A percentile compares a stretch with the other conserved stretches of the same genome.
Evolutionary conservation across 2,113 vertebrate genomes (phyloP).

Genomic region (Pituophis catenifer): DNA sequence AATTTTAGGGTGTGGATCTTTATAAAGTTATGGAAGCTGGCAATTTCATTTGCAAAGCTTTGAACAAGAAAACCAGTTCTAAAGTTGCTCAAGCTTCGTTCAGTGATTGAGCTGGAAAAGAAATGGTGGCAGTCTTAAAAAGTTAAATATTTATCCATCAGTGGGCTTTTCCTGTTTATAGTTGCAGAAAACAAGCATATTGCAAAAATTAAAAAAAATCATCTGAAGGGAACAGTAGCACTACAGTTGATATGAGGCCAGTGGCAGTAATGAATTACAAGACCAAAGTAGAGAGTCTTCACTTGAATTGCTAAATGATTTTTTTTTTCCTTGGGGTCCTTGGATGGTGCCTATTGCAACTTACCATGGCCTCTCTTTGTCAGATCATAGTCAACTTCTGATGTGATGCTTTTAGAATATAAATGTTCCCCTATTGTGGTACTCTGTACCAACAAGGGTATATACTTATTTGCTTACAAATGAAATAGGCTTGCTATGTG

Average conservation of each 20-base stretch:
- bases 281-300: not conserved
- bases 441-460: not conserved
- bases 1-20: slow-evolving; percentile 85
- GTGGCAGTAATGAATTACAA: slow-evolving; percentile 1
- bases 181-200: slow-evolving; percentile 32
- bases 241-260: not conserved
- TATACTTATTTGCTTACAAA: not conserved
- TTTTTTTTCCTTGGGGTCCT: too few relatives aligned
- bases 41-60: slow-evolving; percentile 87
- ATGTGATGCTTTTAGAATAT: not conserved
- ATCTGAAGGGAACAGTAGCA: slow-evolving; percentile 12
- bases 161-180: slow-evolving; percentile 16
- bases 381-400: not conserved
- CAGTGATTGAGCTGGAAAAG: slow-evolving; percentile 48
- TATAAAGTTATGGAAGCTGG: slow-evolving; percentile 84
- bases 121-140: slow-evolving; percentile 28
- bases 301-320: not conserved
- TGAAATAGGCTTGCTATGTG: not conserved
- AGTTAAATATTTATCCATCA: not conserved
- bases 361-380: not conserved
- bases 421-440: not conserved
- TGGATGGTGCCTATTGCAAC: not conserved
- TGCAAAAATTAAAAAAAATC: not conserved
- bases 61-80: slow-evolving; percentile 87
- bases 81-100: slow-evolving; percentile 84